Base-by-base conservation (phyloP, 2,888 invertebrate species). In the Orgyia antiqua region DNA sequence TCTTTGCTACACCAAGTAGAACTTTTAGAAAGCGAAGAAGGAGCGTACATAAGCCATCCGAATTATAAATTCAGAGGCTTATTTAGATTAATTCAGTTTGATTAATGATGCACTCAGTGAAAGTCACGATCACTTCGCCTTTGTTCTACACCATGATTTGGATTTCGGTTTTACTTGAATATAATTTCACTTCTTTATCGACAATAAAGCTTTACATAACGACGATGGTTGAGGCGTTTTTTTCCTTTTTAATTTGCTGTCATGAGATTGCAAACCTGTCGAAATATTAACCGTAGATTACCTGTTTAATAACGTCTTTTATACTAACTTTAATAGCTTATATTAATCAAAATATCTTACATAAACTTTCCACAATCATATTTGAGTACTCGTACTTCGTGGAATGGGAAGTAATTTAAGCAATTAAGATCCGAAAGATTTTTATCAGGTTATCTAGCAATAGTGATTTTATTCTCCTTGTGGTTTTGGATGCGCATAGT, bases 31-130 rank as follows among this genome's bases (percentile, higher is more conserved):
- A n/a, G n/a, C n/a, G n/a, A n/a, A n/a, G n/a, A n/a, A n/a, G n/a
- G n/a, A n/a, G n/a, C n/a, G n/a, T n/a, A n/a, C n/a, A n/a, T n/a
- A n/a, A n/a, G n/a, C n/a, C n/a, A n/a, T n/a, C n/a, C n/a, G n/a
- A n/a, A n/a, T n/a, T n/a, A n/a, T 31, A 12, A 32, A 36, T 49
- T 41, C 52, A 49, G 33, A 11, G 41, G 51, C 47, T 66, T 69
- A 69, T 71, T 70, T 58, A 68, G 69, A 72, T 77, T 68, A 70
- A 75, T 72, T 68, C 61, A 48, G 50, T 63, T 59, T 76, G 75
- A 77, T 77, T 72, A 76, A 75, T 74, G 73, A 66, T 65, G 57
- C 62, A 58, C 48, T 45, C 39, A 53, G 76, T 58, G 72, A 76
- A 73, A 76, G 75, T 59, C 36, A 36, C 27, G 24, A 39, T 39